Base-by-base conservation (phyloP, 92 coral and sea anemone genomes). In the Ricordea florida region DNA sequence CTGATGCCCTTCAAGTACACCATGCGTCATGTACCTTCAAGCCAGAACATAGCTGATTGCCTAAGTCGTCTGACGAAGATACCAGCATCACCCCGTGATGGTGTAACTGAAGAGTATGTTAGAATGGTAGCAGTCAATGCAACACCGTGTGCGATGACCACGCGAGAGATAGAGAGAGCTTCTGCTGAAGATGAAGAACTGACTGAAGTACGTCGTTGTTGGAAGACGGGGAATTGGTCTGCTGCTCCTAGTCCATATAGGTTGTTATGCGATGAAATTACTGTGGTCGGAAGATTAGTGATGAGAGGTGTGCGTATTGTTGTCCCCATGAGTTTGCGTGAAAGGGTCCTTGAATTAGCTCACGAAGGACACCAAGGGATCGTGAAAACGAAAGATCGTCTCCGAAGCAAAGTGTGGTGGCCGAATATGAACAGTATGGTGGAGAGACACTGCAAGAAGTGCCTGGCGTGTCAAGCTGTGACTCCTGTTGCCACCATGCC, bases 301-400 rank as follows among this genome's bases (percentile, higher is more conserved):
- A 59, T 83, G 57, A 52, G 88, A 65, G 88, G 78, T 18, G 59
- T 80, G 37, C 64, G 81, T 5, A 62, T 46, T 29, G 41, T 61
- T 36, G 55, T 36, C 20, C 43, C 81, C 18, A 34, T 1, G n/a
- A 61, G 32, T 13, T 20, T 74, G 30, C 51, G 61, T 8, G 32
- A 47, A 7, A 6, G 38, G 61, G 60, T 73, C 57, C 34, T 59
- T 8, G 43, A 31, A 17, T 28, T 73, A 22, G 80, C 49, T 3
- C 62, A 74, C 43, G 71, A 57, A 15, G 68, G 66, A 1, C 56
- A 58, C 48, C 69, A 62, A 24, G n/a, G n/a, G n/a, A n/a, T n/a
- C n/a, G n/a, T n/a, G n/a, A n/a, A n/a, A n/a, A n/a, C n/a, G n/a
- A n/a, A n/a, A n/a, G n/a, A n/a, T n/a, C n/a, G n/a, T n/a, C n/a